These are phyloP conservation scores for Electrona antarctica DNA, from an alignment of 2,113 vertebrate species.

Conservation along the genomic window DNA sequence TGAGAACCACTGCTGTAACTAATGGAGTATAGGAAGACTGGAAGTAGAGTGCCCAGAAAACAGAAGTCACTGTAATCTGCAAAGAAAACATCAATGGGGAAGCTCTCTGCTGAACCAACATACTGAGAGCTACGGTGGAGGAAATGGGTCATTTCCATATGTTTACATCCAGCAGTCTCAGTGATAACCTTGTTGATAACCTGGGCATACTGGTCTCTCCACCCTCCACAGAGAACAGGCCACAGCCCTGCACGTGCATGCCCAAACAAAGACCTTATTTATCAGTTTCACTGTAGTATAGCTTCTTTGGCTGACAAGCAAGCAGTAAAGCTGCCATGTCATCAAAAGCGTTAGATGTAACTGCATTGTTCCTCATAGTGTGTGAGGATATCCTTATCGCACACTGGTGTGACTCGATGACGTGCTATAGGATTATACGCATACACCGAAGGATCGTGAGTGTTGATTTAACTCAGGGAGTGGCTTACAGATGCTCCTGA, in stretches of 20 bases:
- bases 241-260: slow-evolving; percentile 7
- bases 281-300: neutral
- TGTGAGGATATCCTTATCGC: neutral
- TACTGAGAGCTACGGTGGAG: slow-evolving; percentile 33
- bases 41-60: slow-evolving; percentile 3
- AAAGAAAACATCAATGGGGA: neutral
- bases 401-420: neutral
- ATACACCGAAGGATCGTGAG: too few species aligned
- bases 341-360: neutral
- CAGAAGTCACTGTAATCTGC: neutral
- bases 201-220: slow-evolving; percentile 8
- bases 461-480: too few species aligned
- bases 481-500: too few species aligned
- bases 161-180: slow-evolving; percentile 38
- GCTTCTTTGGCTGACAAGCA: neutral
- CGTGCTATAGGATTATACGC: neutral
- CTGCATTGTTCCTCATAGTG: neutral
- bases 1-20: neutral
- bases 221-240: neutral
- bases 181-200: slow-evolving; percentile 60
- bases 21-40: neutral
- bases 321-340: neutral
- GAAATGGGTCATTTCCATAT: slow-evolving; percentile 55
- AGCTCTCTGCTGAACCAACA: slow-evolving; percentile 26
- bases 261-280: neutral